phyloP scores from a whole-genome alignment of 1,140 invertebrate species.

The Bombus impatiens region DNA sequence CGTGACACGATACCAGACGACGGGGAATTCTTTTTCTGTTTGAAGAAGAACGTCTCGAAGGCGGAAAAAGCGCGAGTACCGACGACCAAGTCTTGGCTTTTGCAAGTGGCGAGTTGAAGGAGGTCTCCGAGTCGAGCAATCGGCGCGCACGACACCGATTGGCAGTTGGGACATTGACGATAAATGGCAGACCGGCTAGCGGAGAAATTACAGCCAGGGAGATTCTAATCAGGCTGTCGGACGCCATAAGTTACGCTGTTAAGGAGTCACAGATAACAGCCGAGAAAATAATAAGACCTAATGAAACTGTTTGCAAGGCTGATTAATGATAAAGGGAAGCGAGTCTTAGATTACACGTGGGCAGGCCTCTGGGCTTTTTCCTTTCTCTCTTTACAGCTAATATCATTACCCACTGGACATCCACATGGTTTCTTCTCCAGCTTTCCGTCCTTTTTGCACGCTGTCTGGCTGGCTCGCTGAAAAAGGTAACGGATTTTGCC shows the following conservation, averaged over 20 bases:
- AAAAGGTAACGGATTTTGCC: not conserved
- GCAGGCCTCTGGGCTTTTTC: slow-evolving; percentile 5
- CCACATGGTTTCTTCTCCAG: not conserved
- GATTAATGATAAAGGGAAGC: slow-evolving; percentile 64
- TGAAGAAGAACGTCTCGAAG: not conserved
- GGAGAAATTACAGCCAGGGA: slow-evolving; percentile 30
- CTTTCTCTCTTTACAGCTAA: slow-evolving; percentile 7
- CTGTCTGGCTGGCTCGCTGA: not conserved
- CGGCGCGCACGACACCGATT: slow-evolving; percentile 20
- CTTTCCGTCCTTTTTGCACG: not conserved
- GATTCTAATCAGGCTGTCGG: slow-evolving; percentile 58
- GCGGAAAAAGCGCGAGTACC: not conserved
- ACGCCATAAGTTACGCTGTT: slow-evolving; percentile 57
- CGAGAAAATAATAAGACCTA: slow-evolving; percentile 58
- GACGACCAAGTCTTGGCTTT: not conserved
- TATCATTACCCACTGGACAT: not conserved
- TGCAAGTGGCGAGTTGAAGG: no score
- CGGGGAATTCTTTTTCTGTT: no score
- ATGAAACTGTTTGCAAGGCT: slow-evolving; percentile 67
- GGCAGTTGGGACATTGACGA: slow-evolving; percentile 43
- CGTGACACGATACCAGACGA: no score
- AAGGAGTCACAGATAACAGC: slow-evolving; percentile 42
- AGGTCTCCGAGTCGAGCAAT: slow-evolving; percentile 3
- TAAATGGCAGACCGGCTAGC: slow-evolving; percentile 28
- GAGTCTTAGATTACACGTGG: slow-evolving; percentile 45